Conservation (phyloP, 2,113 vertebrate genomes). For the Melanotaenia duboulayi region DNA sequence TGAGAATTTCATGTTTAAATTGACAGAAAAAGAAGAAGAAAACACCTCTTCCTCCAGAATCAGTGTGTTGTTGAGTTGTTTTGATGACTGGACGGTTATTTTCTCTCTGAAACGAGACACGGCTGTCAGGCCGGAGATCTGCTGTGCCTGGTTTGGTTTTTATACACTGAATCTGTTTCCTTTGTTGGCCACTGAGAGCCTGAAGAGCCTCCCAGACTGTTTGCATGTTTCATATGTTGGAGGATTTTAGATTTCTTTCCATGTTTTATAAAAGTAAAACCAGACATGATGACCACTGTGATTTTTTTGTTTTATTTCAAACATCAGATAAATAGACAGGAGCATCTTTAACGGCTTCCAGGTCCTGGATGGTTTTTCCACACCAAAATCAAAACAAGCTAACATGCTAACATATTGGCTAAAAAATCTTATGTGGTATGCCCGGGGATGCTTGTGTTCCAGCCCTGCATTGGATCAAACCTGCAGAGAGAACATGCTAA, state of each 20-base stretch:
- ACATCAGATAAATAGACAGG: too few species aligned
- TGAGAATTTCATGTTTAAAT: not conserved
- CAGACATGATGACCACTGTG: not conserved
- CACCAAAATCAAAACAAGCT: too few species aligned
- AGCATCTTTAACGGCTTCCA: too few species aligned
- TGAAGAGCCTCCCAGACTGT: not conserved
- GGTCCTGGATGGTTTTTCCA: too few species aligned
- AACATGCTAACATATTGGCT: too few species aligned
- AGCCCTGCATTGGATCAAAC: too few species aligned
- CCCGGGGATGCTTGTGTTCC: too few species aligned
- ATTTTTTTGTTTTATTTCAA: too few species aligned
- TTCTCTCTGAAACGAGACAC: not conserved
- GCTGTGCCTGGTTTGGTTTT: conserved; percentile 53
- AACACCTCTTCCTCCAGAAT: not conserved
- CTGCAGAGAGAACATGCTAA: conserved; percentile 13
- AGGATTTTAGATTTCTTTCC: too few species aligned
- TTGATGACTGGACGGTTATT: not conserved
- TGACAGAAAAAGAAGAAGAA: not conserved
- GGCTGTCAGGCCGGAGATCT: not conserved
- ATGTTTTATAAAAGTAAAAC: not conserved
- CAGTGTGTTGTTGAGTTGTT: not conserved
- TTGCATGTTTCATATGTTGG: conserved; percentile 17
- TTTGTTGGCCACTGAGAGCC: conserved; percentile 48
- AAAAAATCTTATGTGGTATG: too few species aligned
- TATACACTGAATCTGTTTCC: conserved; percentile 70